Percentiles rank a stretch among this genome's conserved stretches.
phyloP scores from a whole-genome alignment of 53 echinoderm and acorn worm genomes.

The Holothuria leucospilota region DNA sequence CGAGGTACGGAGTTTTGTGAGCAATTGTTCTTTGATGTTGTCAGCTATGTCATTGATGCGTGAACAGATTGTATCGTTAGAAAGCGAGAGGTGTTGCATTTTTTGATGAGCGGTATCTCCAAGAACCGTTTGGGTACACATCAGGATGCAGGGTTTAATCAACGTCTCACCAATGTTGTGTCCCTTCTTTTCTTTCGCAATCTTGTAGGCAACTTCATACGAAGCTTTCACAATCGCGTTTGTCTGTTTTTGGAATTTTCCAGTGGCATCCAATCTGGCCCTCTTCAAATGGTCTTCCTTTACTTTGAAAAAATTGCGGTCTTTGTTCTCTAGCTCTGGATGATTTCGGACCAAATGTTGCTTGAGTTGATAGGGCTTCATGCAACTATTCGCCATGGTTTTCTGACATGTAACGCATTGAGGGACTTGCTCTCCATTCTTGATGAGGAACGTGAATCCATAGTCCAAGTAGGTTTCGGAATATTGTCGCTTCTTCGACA shows the following conservation, averaged over 20 bases:
- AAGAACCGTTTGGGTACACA: background rate
- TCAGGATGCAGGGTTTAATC: background rate
- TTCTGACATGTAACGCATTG: no score
- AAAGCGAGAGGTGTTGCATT: background rate
- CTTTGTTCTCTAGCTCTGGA: no score
- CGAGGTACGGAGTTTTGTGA: background rate
- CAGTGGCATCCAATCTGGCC: background rate
- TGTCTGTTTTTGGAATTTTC: background rate
- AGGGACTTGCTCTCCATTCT: no score
- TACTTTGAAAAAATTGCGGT: no score
- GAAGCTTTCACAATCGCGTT: background rate
- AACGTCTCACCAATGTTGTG: conserved; percentile 12
- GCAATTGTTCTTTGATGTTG: background rate
- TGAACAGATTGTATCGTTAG: no score
- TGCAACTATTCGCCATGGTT: no score
- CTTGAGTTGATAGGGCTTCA: no score
- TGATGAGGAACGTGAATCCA: no score
- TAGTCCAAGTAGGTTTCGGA: no score
- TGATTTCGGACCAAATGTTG: no score
- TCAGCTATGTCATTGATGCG: conserved; percentile 10
- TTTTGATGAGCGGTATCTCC: background rate
- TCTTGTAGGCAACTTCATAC: conserved; percentile 1
- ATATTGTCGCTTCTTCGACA: no score
- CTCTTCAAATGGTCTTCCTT: background rate
- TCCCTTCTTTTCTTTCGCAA: background rate